Evolutionary conservation across 53 echinoderm and acorn worm species (phyloP), one percentile per base, ranked within the genome.

Genomic region (Hippasteria phrygiana): DNA sequence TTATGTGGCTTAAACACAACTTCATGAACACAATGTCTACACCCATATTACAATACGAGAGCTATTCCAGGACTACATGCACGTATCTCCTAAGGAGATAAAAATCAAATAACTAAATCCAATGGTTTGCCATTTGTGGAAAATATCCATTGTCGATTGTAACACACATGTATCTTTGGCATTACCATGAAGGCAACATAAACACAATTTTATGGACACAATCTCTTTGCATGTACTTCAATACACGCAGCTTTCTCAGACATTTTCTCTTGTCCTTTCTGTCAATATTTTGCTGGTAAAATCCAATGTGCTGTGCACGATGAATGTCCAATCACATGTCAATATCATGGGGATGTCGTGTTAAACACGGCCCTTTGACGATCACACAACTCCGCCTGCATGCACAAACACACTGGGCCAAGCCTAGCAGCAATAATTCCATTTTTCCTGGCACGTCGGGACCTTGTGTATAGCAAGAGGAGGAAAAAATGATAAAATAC

Each of bases 321-420:
- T 4, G 1, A 35, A 18, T 35, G 13, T 27, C 32, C 48, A 9
- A n/a, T n/a, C n/a, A n/a, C n/a, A n/a, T n/a, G n/a, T n/a, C n/a
- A n/a, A n/a, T n/a, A n/a, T n/a, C n/a, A n/a, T n/a, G n/a, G n/a
- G n/a, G n/a, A n/a, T n/a, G 65, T 13, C 73, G 10, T 73, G 73
- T 43, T 14, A 16, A n/a, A 26, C 41, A 41, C 41, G 4, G 26
- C 17, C 78, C 14, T 56, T 18, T 56, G 20, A 78, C 47, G 26
- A 48, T 55, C 32, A 28, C 2, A 64, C 39, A 71, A 18, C 11
- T 12, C 26, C 34, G 7, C 75, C n/a, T 75, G 32, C 50, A 42
- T 80, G 80, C 62, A 80, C 63, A 80, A 62, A 81, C 62, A 81
- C 81, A 81, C n/a, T 28, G 47, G 18, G 16, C 12, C 46, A 31